phyloP scores from a whole-genome alignment of 2,797 vertebrate species.

The Megalops cyprinoides region DNA sequence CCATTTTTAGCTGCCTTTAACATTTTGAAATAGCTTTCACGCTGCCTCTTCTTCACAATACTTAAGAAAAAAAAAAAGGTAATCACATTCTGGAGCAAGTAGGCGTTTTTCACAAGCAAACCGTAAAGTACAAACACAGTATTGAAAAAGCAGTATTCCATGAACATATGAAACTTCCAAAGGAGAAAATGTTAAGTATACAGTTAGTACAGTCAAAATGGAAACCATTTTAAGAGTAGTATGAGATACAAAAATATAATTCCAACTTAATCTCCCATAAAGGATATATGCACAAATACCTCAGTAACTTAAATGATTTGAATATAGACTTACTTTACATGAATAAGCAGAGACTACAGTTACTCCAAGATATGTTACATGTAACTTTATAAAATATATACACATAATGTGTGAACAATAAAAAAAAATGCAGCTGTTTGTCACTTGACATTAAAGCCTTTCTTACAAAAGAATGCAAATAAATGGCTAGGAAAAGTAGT shows the following conservation, averaged over 20 bases:
- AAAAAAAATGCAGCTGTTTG: constrained; percentile 50
- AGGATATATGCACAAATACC: background rate
- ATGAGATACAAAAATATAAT: constrained; percentile 11
- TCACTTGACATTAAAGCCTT: constrained; percentile 60
- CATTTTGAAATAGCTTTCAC: background rate
- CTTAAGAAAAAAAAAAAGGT: no score
- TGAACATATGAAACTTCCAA: background rate
- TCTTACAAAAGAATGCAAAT: constrained; percentile 46
- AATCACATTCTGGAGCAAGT: background rate
- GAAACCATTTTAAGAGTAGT: background rate
- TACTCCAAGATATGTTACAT: background rate
- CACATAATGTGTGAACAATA: background rate
- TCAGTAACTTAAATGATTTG: background rate
- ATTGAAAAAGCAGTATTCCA: background rate
- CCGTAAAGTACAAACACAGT: background rate
- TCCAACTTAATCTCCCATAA: background rate
- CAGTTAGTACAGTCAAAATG: background rate
- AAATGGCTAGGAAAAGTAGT: constrained; percentile 45
- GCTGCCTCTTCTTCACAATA: background rate
- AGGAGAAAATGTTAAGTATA: background rate
- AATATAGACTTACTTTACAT: background rate
- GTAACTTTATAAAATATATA: constrained; percentile 34
- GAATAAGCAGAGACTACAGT: background rate
- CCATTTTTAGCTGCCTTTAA: constrained; percentile 28
- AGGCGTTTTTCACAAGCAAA: background rate